Evolutionary conservation across 2,797 vertebrate genomes (phyloP).

Genomic region (Antennarius maculatus): DNA sequence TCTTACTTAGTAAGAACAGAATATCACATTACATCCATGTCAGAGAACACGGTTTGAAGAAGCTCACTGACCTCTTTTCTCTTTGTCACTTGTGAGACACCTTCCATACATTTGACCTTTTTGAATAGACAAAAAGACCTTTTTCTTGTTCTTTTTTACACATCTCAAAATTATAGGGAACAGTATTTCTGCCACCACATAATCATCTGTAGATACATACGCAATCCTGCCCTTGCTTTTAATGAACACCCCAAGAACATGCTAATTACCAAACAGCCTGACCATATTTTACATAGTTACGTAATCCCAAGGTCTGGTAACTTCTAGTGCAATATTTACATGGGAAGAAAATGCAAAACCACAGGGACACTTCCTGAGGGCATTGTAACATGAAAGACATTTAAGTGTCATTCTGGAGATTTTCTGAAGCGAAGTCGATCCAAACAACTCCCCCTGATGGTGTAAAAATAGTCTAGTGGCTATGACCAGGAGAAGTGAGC

Average conservation of each 20-base stretch:
- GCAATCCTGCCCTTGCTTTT: constrained; percentile 26
- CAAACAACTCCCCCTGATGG: constrained; percentile 33
- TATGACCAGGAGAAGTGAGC: constrained; percentile 23
- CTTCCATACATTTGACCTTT: too few species aligned
- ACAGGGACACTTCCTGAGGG: not conserved
- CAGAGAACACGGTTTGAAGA: too few species aligned
- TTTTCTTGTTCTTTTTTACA: too few species aligned
- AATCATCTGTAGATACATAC: too few species aligned
- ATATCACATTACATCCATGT: too few species aligned
- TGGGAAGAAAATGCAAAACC: constrained; percentile 19
- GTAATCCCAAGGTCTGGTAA: constrained; percentile 43
- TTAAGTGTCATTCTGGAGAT: constrained; percentile 33
- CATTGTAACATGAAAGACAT: not conserved
- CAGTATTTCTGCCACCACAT: too few species aligned
- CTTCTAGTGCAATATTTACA: constrained; percentile 37
- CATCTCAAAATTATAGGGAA: too few species aligned
- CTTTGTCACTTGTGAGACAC: too few species aligned
- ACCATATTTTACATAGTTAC: constrained; percentile 40
- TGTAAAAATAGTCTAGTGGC: constrained; percentile 62
- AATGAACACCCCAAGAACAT: constrained; percentile 52
- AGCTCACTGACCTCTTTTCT: too few species aligned
- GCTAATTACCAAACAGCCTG: constrained; percentile 56
- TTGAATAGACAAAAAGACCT: too few species aligned
- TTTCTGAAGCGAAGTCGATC: constrained; percentile 47
- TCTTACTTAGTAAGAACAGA: too few species aligned